These are phyloP conservation scores for Trochalopteron elliotii DNA, from an alignment of 2,113 vertebrate species.

Conservation along the genomic window DNA sequence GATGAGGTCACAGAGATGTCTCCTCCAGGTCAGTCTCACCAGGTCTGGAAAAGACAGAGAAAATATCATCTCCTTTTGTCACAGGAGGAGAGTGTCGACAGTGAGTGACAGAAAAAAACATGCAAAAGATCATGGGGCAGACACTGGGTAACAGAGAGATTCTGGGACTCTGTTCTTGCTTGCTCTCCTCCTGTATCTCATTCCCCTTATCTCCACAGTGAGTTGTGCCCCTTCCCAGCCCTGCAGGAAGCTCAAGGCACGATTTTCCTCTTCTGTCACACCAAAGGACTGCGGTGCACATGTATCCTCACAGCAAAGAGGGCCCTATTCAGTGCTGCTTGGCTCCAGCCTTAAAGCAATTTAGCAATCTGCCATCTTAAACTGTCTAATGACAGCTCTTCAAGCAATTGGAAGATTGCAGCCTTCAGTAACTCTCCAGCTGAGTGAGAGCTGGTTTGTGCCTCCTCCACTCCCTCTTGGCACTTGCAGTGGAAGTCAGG, in stretches of 20 bases:
- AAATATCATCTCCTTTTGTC: not conserved
- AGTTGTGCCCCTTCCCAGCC: not conserved
- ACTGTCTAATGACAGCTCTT: slow-evolving; percentile 56
- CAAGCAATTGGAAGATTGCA: slow-evolving; percentile 56
- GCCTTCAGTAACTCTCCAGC: slow-evolving; percentile 37
- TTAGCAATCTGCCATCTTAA: slow-evolving; percentile 55
- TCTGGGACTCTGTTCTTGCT: not conserved
- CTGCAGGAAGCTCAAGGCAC: not conserved
- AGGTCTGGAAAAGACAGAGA: not conserved
- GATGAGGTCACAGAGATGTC: not conserved
- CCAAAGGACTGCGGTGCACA: accelerated
- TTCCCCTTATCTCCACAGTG: not conserved
- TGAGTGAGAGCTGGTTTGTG: slow-evolving; percentile 5
- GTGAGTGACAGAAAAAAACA: not conserved
- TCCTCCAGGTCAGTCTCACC: not conserved
- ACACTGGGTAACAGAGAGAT: not conserved
- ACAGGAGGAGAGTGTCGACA: accelerated
- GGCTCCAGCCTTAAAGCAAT: slow-evolving; percentile 22
- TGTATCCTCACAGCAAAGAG: not conserved
- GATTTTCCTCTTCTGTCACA: not conserved
- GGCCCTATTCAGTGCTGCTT: not conserved
- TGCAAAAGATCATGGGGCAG: not conserved
- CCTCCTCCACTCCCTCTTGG: slow-evolving; percentile 6
- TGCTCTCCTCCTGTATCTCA: not conserved
- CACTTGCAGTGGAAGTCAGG: not conserved